Conservation (phyloP, 1,140 invertebrate genomes). For the Phthorimaea operculella region DNA sequence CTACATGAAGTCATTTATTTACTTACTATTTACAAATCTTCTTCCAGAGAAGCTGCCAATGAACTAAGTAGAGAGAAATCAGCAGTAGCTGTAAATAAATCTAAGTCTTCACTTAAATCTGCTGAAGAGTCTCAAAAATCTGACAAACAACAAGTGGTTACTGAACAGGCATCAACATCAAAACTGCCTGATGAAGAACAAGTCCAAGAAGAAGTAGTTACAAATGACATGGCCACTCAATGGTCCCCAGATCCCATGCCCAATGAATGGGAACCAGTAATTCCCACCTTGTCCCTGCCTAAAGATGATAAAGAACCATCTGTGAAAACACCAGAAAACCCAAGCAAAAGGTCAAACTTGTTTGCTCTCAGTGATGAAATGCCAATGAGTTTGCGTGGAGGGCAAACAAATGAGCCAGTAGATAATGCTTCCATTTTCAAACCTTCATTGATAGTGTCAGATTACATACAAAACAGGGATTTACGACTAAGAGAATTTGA, state of each 20-base stretch:
- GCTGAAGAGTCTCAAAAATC: background rate
- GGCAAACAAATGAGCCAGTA: constrained; percentile 17
- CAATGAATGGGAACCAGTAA: constrained; percentile 38
- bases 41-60: constrained; percentile 53
- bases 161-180: background rate
- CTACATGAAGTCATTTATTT: background rate
- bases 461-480: constrained; percentile 49
- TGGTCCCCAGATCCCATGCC: constrained; percentile 37
- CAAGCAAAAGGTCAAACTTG: constrained; percentile 40
- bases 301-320: constrained; percentile 32
- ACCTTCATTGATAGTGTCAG: constrained; percentile 44
- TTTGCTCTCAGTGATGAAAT: constrained; percentile 60
- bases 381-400: constrained; percentile 48
- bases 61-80: constrained; percentile 55
- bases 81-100: constrained; percentile 24
- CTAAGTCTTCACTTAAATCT: constrained; percentile 13
- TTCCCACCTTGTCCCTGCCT: constrained; percentile 37
- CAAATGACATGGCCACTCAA: constrained; percentile 51
- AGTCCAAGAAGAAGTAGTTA: constrained; percentile 13
- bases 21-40: background rate
- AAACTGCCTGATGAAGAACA: background rate
- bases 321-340: constrained; percentile 21
- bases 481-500: constrained; percentile 40
- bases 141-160: background rate
- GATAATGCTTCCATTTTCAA: constrained; percentile 17